These are phyloP conservation scores for Pemphigus obesinymphae DNA, from an alignment of 1,140 invertebrate genomes.

Conservation along the genomic window DNA sequence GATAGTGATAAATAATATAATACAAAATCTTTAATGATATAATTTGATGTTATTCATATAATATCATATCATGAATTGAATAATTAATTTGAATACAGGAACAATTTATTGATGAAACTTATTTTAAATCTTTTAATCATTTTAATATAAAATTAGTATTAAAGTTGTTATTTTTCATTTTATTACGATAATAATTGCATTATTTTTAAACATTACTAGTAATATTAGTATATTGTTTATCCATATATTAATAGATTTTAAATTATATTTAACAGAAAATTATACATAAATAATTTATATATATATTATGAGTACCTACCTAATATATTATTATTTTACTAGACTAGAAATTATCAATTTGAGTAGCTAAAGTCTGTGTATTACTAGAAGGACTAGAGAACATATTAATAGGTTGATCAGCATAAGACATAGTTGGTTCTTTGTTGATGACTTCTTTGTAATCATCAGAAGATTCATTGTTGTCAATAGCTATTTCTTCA, in stretches of 20 bases:
- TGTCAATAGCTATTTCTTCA: background rate
- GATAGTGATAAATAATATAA: slow-evolving; percentile 8
- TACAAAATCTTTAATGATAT: background rate
- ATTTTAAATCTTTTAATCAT: no score
- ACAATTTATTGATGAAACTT: background rate
- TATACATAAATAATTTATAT: background rate
- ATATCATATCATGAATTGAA: background rate
- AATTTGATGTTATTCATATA: background rate
- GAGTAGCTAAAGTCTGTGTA: slow-evolving; percentile 27
- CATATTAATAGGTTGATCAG: slow-evolving; percentile 28
- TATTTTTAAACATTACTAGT: background rate
- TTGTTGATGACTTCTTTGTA: slow-evolving; percentile 11
- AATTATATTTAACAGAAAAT: background rate
- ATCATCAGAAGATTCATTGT: background rate
- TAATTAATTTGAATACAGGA: background rate
- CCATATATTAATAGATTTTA: background rate
- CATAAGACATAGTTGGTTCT: slow-evolving; percentile 28
- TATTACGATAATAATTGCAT: background rate
- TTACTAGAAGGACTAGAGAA: slow-evolving; percentile 9
- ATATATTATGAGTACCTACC: background rate
- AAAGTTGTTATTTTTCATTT: no score
- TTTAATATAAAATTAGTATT: no score
- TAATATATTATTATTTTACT: background rate
- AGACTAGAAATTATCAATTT: slow-evolving; percentile 31
- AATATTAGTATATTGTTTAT: slow-evolving; percentile 6